These are phyloP conservation scores for Sebastiscus albofasciatus DNA, from an alignment of 2,797 vertebrate species.

Conservation along the genomic window DNA sequence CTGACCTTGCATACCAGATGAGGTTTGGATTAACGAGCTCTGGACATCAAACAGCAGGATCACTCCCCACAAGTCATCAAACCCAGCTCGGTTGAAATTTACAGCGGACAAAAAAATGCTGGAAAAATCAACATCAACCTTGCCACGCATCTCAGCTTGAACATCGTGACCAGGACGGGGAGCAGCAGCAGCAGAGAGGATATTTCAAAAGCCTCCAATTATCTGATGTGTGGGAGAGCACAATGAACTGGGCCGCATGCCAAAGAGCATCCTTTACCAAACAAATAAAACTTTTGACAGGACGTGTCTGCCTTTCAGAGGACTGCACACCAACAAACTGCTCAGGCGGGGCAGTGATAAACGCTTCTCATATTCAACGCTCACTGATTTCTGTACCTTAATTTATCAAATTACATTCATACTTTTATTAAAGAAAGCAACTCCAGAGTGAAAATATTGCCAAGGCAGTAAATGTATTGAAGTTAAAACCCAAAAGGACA, in stretches of 20 bases:
- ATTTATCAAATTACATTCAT: background rate
- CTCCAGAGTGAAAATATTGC: background rate
- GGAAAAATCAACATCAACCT: conserved; percentile 61
- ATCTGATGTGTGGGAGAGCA: conserved; percentile 72
- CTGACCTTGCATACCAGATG: conserved; percentile 82
- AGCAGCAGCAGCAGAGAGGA: conserved; percentile 25
- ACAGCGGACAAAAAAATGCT: conserved; percentile 40
- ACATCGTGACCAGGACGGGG: conserved; percentile 61
- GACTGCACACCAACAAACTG: conserved; percentile 21
- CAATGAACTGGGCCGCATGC: conserved; percentile 37
- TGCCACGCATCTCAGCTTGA: conserved; percentile 48
- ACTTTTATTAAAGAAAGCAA: background rate
- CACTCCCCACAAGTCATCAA: conserved; percentile 63
- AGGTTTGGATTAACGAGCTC: conserved; percentile 77
- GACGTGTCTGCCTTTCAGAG: conserved; percentile 37
- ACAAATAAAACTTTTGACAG: conserved; percentile 54
- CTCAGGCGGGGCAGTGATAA: background rate
- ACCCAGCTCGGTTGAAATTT: conserved; percentile 47
- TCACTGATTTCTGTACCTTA: background rate
- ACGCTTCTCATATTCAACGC: background rate
- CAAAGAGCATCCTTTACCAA: conserved; percentile 61
- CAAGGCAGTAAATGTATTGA: background rate
- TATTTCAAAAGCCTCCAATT: conserved; percentile 69
- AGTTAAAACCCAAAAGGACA: background rate
- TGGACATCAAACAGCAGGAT: conserved; percentile 75